Evolutionary conservation across 2,797 vertebrate species (phyloP).

Genomic region (Phoebastria nigripes): DNA sequence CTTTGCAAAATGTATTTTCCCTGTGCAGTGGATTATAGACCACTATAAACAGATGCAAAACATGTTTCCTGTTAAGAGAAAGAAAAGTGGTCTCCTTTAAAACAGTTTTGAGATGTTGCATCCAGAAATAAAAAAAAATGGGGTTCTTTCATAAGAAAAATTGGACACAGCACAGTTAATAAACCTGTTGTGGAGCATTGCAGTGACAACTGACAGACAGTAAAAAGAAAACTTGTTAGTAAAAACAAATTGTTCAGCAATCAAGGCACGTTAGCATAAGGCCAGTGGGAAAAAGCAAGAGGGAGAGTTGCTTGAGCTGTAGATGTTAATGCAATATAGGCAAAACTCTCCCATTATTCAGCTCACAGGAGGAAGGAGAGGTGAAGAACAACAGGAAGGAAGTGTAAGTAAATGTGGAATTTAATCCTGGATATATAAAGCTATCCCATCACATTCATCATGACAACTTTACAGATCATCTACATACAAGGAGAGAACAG

Average conservation of each 20-base stretch:
- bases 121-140: neutral
- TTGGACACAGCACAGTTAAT: neutral
- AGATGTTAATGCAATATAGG: neutral
- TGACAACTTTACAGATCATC: neutral
- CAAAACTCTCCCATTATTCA: neutral
- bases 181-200: neutral
- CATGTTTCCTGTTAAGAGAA: neutral
- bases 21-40: neutral
- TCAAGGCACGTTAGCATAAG: neutral
- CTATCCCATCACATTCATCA: neutral
- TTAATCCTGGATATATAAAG: neutral
- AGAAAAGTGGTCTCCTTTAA: neutral
- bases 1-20: neutral
- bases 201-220: neutral
- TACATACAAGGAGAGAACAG: neutral
- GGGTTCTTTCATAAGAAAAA: neutral
- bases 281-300: neutral
- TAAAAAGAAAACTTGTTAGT: neutral
- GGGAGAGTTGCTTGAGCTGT: neutral
- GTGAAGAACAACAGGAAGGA: neutral
- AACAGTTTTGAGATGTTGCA: neutral
- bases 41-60: neutral
- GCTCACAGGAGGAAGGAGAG: neutral
- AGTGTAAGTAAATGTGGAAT: neutral
- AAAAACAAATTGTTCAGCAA: neutral